Base-by-base conservation (phyloP, 1,140 invertebrate genomes). In the Drosophila baimaii region DNA sequence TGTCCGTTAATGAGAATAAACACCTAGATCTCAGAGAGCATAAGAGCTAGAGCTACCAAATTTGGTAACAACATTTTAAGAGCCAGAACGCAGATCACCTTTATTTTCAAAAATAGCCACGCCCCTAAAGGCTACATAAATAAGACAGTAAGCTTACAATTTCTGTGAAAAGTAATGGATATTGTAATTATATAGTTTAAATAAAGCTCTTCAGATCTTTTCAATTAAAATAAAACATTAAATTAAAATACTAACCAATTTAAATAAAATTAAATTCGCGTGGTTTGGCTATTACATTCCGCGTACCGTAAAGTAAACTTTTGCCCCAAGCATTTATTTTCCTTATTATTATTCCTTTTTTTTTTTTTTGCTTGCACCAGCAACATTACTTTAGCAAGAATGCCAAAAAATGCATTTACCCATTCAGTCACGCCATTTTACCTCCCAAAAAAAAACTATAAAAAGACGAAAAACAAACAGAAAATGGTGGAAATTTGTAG, bases 401-500 rank as follows among this genome's bases (percentile, higher is more conserved):
- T 10, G 17, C 51, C 51, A 58, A 63, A 63, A 57, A 63, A 43
- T 64, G 52, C 61, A 63, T 58, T 63, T 57, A 29, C 15, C 25
- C 35, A 13, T 43, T 51, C 25, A 33, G 77, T 79, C 77, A 79
- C 77, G 77, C 62, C 77, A 79, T 74, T 59, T 62, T 54, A 29
- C 43, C 17, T 17, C 21, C 35, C 10, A 0, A 46, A 69, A 64
- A 62, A 41, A 33, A 2, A 9, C n/a, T n/a, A 13, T 9, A 57
- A 49, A n/a, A 23, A 3, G 12, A 3, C 19, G 52, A 17, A 17
- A 58, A 35, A 35, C 57, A 44, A 31, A 61, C 31, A n/a, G 29
- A 64, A 64, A 64, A 46, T 77, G 59, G 66, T 56, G 55, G 55
- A 63, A 74, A 62, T 79, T 74, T 79, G 77, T 73, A 37, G 27